Percentiles rank a stretch among this genome's conserved stretches.
These are phyloP conservation scores for Drosophila novamexicana DNA, from an alignment of 1,140 invertebrate genomes.

Conservation along the genomic window DNA sequence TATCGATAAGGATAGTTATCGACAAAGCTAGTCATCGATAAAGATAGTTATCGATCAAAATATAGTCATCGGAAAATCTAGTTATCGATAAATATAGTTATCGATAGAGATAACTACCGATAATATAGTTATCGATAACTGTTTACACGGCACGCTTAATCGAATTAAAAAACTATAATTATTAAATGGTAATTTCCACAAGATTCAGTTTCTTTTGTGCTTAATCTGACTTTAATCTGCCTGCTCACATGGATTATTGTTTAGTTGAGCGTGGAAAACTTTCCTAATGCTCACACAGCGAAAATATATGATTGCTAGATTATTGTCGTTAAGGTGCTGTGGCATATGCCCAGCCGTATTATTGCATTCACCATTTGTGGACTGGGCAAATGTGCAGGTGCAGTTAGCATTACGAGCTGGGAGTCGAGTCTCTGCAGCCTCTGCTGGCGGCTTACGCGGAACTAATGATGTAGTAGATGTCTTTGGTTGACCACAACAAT, in stretches of 20 bases:
- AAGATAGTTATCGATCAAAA: not conserved
- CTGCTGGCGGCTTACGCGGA: constrained; percentile 54
- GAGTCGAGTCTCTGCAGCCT: constrained; percentile 21
- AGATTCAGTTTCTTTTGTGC: not conserved
- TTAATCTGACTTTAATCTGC: constrained; percentile 5
- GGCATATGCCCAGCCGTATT: constrained; percentile 4
- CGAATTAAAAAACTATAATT: not conserved
- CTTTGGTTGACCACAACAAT: constrained; percentile 54
- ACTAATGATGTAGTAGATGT: constrained; percentile 65
- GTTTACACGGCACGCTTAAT: not conserved
- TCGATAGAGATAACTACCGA: no score
- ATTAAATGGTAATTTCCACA: not conserved
- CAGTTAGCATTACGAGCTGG: constrained; percentile 60
- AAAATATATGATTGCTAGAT: constrained; percentile 6
- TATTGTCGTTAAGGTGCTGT: constrained; percentile 9
- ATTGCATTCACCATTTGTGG: constrained; percentile 45
- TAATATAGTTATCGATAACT: not conserved
- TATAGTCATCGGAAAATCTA: no score
- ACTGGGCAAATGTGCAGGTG: constrained; percentile 30
- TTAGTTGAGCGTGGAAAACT: constrained; percentile 3
- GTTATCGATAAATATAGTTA: no score
- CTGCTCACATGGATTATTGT: constrained; percentile 15
- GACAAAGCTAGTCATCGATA: not conserved
- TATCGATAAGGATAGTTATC: not conserved
- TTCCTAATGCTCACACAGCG: not conserved